Percentiles rank a stretch among this genome's conserved stretches.
These are phyloP conservation scores for Atrichornis clamosus DNA, from an alignment of 2,113 vertebrate species.

Conservation along the genomic window DNA sequence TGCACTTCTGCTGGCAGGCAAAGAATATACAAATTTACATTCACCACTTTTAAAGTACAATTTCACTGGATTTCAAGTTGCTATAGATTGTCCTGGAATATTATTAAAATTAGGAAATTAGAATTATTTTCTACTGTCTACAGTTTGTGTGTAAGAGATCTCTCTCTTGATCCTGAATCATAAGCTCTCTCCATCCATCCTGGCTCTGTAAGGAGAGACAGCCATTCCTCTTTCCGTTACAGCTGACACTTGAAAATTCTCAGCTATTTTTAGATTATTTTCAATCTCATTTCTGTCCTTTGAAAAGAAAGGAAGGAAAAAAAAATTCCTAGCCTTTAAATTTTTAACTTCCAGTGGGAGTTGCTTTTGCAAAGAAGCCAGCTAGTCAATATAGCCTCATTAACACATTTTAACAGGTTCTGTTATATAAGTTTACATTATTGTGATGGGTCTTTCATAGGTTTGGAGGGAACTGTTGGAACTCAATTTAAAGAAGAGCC, in stretches of 20 bases:
- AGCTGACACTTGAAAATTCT: slow-evolving; percentile 58
- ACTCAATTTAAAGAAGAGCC: background rate
- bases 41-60: background rate
- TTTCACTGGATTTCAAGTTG: background rate
- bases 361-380: background rate
- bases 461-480: background rate
- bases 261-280: slow-evolving; percentile 51
- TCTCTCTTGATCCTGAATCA: background rate
- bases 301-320: background rate
- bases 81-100: background rate
- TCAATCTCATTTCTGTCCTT: slow-evolving; percentile 41
- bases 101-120: background rate
- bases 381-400: background rate
- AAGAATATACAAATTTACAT: background rate
- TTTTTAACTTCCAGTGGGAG: slow-evolving; percentile 18
- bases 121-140: background rate
- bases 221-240: slow-evolving; percentile 15
- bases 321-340: background rate
- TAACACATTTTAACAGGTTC: background rate
- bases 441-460: background rate
- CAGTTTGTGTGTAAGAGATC: background rate
- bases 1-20: background rate
- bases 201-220: slow-evolving; percentile 50
- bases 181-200: background rate
- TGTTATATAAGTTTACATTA: background rate